Conservation (phyloP, 2,888 invertebrate genomes). For the Zonitis immaculata region DNA sequence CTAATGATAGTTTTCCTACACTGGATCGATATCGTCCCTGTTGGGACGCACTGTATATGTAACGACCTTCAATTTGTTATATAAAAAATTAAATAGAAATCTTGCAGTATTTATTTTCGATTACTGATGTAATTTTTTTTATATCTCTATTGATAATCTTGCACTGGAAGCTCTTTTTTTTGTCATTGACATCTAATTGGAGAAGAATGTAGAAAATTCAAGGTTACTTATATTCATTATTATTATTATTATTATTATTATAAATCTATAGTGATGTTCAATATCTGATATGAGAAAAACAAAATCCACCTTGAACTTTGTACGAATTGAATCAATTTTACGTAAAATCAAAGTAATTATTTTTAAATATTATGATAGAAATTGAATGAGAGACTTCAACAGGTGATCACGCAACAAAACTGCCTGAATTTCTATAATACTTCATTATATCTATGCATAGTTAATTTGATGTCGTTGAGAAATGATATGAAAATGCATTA, state of each 20-base stretch:
- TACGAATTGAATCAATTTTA: not conserved
- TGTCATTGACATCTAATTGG: not conserved
- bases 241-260: not conserved
- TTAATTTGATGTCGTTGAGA: not conserved
- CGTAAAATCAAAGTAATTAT: too few relatives aligned
- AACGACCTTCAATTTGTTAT: too few relatives aligned
- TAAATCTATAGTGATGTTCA: not conserved
- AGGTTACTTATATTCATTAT: not conserved
- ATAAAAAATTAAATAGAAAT: too few relatives aligned
- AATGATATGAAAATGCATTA: not conserved
- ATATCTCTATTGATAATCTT: not conserved
- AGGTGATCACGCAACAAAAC: not conserved
- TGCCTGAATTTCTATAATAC: not conserved
- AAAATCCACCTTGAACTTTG: not conserved
- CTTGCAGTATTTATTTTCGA: too few relatives aligned
- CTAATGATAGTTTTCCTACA: too few relatives aligned
- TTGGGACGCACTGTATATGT: too few relatives aligned
- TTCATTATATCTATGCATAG: not conserved
- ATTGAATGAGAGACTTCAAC: not conserved
- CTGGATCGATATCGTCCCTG: too few relatives aligned
- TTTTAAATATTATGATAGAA: not conserved
- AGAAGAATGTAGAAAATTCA: not conserved
- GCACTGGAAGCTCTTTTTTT: not conserved
- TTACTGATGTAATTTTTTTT: too few relatives aligned
- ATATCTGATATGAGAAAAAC: not conserved